Conservation (phyloP, 2,797 vertebrate genomes). For the Alosa sapidissima region DNA sequence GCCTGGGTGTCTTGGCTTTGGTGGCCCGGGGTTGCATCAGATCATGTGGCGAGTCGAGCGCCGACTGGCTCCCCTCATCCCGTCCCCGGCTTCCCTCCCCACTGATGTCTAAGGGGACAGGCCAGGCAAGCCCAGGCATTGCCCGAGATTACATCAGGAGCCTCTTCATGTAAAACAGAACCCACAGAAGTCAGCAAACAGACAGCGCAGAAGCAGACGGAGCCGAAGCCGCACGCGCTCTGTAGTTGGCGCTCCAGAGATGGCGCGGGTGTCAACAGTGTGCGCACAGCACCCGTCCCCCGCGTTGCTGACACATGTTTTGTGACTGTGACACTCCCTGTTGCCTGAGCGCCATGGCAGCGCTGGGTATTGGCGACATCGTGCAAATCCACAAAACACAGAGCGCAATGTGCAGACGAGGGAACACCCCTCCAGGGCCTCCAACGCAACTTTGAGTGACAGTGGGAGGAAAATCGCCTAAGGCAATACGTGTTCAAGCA, state of each 20-base stretch:
- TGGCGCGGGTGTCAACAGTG: background rate
- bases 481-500: background rate
- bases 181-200: background rate
- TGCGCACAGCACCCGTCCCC: background rate
- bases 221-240: background rate
- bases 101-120: background rate
- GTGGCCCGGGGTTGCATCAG: background rate
- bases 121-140: background rate
- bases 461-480: background rate
- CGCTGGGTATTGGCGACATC: background rate
- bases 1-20: background rate
- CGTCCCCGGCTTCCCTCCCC: background rate
- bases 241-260: background rate
- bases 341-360: background rate
- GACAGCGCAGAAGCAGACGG: background rate
- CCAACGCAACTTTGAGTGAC: background rate
- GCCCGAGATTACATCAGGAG: conserved; percentile 13
- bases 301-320: background rate
- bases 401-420: background rate
- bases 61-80: background rate
- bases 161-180: background rate
- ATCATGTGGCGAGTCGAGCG: background rate
- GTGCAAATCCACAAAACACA: background rate
- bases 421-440: background rate
- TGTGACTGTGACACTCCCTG: background rate